Base-by-base conservation (phyloP, 2,888 invertebrate genomes). In the Nomada fabriciana region DNA sequence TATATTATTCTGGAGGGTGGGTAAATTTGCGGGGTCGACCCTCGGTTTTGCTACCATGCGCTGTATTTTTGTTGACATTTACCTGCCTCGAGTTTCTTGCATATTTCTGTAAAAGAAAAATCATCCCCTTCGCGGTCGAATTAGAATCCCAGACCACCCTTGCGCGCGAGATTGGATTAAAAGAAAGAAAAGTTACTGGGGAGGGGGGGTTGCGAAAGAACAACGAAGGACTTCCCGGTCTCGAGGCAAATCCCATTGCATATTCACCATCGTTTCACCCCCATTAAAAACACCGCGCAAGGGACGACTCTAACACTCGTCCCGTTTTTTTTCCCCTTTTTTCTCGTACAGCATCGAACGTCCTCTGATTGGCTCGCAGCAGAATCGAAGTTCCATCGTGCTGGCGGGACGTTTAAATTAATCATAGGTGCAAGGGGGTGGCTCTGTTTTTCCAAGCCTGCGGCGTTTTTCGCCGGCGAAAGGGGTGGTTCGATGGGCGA, bases 391-490 rank as follows among this genome's bases (percentile, higher is more conserved):
- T 55, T 42, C 68, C 42, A 55, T 23, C 55, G 68, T 53, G 29
- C 36, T 36, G 42, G 55, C 61, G 71, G 50, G 50, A 36, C 23
- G 20, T 79, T 85, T 80, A 81, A 87, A 87, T 87, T 79, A 85
- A 85, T 87, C 85, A 84, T 74, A 77, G 75, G n/a, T 59, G 67
- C 52, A 80, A 68, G 76, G 53, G 70, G 64, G n/a, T 52, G 64
- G 10, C 65, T 59, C 59, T 83, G 55, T 72, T 79, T 84, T 69
- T 67, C 68, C 70, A 47, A 57, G 57, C 77, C 77, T 55, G 59
- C n/a, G 43, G 76, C 67, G 73, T 57, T 74, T 70, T 63, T 61
- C 47, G 73, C 36, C n/a, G 18, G 47, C 61, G 60, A 55, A 72
- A 75, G 68, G 71, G 70, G 47, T 29, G 57, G 36, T 29, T 7